Evolutionary conservation across 2,888 invertebrate genomes (phyloP).

Genomic region (Synanthedon vespiformis): DNA sequence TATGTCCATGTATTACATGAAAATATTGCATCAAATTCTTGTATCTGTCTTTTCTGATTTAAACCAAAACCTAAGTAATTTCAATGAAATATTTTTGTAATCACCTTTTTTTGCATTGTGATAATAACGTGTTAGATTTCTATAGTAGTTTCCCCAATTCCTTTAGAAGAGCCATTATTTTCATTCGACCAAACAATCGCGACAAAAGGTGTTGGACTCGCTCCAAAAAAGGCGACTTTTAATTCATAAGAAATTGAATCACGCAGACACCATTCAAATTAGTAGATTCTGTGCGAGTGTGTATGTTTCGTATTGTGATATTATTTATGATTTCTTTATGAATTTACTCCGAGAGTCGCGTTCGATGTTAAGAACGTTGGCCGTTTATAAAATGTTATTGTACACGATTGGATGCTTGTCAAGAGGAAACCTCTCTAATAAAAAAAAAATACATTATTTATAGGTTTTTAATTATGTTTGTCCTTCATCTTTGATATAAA

Average conservation of each 20-base stretch:
- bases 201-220: constrained; percentile 12
- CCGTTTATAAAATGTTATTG: too few relatives aligned
- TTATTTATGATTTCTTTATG: constrained; percentile 42
- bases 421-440: too few relatives aligned
- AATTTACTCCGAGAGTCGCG: constrained; percentile 3
- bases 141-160: constrained; percentile 6
- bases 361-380: background rate
- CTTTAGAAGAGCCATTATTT: constrained; percentile 17
- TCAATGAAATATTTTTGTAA: too few relatives aligned
- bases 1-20: too few relatives aligned
- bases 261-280: constrained; percentile 32
- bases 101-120: too few relatives aligned
- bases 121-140: background rate
- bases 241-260: constrained; percentile 39
- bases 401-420: too few relatives aligned
- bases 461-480: too few relatives aligned
- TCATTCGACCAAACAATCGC: constrained; percentile 19
- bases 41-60: too few relatives aligned
- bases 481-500: too few relatives aligned
- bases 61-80: too few relatives aligned
- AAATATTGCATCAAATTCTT: too few relatives aligned
- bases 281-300: constrained; percentile 18
- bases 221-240: constrained; percentile 15
- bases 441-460: too few relatives aligned
- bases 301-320: constrained; percentile 25